phyloP scores from a whole-genome alignment of 2,797 vertebrate species.

The Thaleichthys pacificus region DNA sequence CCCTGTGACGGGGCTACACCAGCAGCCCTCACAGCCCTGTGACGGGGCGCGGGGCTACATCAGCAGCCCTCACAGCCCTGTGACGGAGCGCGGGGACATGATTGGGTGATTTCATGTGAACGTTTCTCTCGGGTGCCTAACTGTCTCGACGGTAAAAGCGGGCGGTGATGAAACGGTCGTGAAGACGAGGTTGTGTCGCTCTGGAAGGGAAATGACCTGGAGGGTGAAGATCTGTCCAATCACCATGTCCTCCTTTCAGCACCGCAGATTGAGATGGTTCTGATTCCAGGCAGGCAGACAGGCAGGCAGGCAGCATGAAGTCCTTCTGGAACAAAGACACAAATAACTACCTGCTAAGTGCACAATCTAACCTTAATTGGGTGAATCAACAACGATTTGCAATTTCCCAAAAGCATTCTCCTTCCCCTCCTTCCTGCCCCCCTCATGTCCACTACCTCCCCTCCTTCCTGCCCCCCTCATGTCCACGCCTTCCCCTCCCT shows the following conservation, averaged over 20 bases:
- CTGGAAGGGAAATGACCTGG: slow-evolving; percentile 31
- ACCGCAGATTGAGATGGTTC: slow-evolving; percentile 12
- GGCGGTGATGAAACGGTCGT: neutral
- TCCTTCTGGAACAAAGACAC: no score
- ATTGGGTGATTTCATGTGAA: neutral
- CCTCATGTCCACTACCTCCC: neutral
- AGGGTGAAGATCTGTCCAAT: slow-evolving; percentile 39
- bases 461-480: no score
- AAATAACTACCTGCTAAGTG: no score
- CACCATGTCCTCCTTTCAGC: slow-evolving; percentile 11
- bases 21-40: no score
- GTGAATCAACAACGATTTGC: no score
- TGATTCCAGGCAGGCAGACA: no score
- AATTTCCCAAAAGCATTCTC: neutral
- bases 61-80: neutral
- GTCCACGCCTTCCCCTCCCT: no score
- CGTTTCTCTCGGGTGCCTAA: neutral
- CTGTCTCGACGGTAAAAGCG: neutral
- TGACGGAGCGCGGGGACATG: neutral
- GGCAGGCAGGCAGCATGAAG: no score
- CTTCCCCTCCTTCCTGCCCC: neutral
- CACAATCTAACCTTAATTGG: no score
- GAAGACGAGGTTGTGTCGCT: neutral
- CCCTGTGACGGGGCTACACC: no score
- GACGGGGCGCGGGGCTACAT: neutral